Evolutionary conservation across 2,797 vertebrate species (phyloP).

Genomic region (Pipistrellus nathusii): DNA sequence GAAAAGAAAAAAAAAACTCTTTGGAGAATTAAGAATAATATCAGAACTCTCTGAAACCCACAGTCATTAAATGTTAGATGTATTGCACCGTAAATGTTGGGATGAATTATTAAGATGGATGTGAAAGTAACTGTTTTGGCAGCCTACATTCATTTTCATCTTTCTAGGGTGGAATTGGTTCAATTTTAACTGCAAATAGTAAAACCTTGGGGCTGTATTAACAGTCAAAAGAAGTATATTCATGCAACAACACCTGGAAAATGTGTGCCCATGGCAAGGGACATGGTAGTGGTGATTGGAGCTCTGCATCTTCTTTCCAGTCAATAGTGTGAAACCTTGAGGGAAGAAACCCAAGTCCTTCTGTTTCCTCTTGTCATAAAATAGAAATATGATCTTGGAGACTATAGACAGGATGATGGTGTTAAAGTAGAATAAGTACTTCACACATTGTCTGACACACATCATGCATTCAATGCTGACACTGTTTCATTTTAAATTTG

Average conservation of each 20-base stretch:
- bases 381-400: neutral
- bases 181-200: constrained; percentile 13
- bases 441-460: neutral
- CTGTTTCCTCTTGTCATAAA: constrained; percentile 46
- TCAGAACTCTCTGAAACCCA: neutral
- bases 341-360: constrained; percentile 40
- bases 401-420: neutral
- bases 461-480: neutral
- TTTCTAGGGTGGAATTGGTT: neutral
- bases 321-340: neutral
- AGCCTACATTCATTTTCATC: constrained; percentile 44
- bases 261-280: neutral
- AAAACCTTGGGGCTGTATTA: neutral
- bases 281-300: neutral
- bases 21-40: constrained; percentile 6
- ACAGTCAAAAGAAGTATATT: neutral
- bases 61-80: constrained; percentile 16
- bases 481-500: too few species aligned
- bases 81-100: neutral
- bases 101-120: constrained; percentile 26
- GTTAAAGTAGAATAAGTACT: constrained; percentile 1
- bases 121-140: constrained; percentile 37
- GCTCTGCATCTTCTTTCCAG: constrained; percentile 1
- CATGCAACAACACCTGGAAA: neutral
- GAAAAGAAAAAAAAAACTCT: neutral